Percentiles rank a stretch among this genome's conserved stretches.
Conservation (phyloP, 2,888 invertebrate species). For the Drosophila subsilvestris region DNA sequence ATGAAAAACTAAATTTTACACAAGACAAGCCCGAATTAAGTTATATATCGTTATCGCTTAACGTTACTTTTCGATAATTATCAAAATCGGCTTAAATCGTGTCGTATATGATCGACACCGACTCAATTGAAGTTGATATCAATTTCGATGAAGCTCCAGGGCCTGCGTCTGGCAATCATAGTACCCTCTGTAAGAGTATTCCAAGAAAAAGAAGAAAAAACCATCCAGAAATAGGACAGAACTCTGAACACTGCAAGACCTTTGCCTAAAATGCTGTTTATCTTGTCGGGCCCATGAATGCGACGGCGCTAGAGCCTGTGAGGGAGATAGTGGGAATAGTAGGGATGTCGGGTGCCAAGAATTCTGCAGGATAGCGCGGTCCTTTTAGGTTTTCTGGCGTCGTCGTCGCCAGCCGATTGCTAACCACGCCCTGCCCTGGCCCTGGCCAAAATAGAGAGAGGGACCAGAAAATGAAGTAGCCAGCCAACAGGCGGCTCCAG, state of each 20-base stretch:
- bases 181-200: background rate
- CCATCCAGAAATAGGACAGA: conserved; percentile 17
- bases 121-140: too few species aligned
- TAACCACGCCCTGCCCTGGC: conserved; percentile 21
- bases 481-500: conserved; percentile 26
- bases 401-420: conserved; percentile 17
- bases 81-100: background rate
- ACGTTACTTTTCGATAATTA: background rate
- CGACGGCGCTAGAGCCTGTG: conserved; percentile 25
- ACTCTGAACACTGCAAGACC: conserved; percentile 50
- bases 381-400: conserved; percentile 48
- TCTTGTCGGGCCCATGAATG: conserved; percentile 57
- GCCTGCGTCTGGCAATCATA: background rate
- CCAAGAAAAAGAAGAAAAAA: conserved; percentile 16
- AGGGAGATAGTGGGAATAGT: conserved; percentile 3
- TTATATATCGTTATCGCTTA: too few species aligned
- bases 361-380: conserved; percentile 13
- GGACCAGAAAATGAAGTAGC: conserved; percentile 73
- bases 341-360: conserved; percentile 27
- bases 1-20: too few species aligned
- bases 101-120: too few species aligned
- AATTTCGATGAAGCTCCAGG: background rate
- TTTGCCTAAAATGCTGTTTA: conserved; percentile 77
- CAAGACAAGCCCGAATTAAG: too few species aligned
- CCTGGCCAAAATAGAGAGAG: conserved; percentile 38